Evolutionary conservation across 2,113 vertebrate genomes (phyloP), one percentile per base, ranked within the genome.

Genomic region (Phalacrocorax pelagicus): DNA sequence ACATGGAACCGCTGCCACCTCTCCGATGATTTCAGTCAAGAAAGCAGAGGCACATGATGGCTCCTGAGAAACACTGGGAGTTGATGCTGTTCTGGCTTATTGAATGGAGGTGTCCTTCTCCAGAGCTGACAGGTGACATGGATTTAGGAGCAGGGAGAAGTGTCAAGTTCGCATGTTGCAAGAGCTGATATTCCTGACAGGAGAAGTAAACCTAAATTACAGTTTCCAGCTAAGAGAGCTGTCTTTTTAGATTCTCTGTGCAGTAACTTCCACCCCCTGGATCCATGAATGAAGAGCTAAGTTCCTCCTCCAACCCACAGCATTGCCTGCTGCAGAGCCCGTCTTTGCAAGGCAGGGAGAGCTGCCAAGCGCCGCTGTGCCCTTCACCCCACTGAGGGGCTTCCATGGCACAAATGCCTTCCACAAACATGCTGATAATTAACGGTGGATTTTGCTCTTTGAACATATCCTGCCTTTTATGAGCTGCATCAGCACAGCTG

Each of bases 371-470:
- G 2, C 61, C 29, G 2, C 69, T 0, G 0, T 69, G 78, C 32
- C 69, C 83, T 87, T 71, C 73, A 52, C 12, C 55, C 51, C 30
- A 5, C 7, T 15, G 21, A 3, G 8, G 27, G 44, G 57, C 62
- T 80, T 79, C 81, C 58, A 29, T 5, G 36, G 72, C 92, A 95
- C 61, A 65, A 72, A 87, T 8, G 44, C 66, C 36, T 67, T 70
- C 47, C 73, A 91, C 36, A 79, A 38, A 63, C 24, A 81, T 0
- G 6, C 65, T 52, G 65, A 73, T 47, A 84, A 86, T 86, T 74
- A 94, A 86, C 47, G 32, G 47, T 32, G 44, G 63, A 78, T 88
- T 94, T 93, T 91, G 65, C 40, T 88, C 80, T 94, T 95, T 94
- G 86, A 94, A 81, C 1, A 0, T 40, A 72, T 23, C 29, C 58